These are phyloP conservation scores for Enteromius viviparus DNA, from an alignment of 2,797 vertebrate genomes.

Conservation along the genomic window DNA sequence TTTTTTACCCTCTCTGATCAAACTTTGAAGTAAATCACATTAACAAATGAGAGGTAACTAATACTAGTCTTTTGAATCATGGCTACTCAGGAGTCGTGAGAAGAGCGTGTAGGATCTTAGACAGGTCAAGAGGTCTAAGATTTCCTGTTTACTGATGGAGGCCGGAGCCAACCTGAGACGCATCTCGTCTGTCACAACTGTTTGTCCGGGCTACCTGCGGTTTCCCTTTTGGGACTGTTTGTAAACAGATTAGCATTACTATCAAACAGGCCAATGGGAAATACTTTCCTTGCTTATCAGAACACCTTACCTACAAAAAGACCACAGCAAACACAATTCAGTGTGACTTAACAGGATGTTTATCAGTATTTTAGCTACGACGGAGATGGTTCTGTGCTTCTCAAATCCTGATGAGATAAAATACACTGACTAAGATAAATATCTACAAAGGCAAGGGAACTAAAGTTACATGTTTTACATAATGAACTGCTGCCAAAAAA, in stretches of 20 bases:
- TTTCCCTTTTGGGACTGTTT: conserved; percentile 69
- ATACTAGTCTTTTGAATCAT: conserved; percentile 27
- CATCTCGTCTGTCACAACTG: conserved; percentile 73
- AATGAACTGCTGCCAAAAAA: neutral
- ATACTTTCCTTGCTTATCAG: conserved; percentile 34
- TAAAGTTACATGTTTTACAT: neutral
- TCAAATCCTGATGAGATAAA: conserved; percentile 4
- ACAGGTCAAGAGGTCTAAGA: conserved; percentile 52
- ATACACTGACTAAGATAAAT: conserved; percentile 7
- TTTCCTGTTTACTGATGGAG: conserved; percentile 67
- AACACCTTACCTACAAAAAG: conserved; percentile 27
- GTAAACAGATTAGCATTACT: conserved; percentile 73
- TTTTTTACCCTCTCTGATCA: conserved; percentile 6
- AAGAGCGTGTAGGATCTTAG: conserved; percentile 38
- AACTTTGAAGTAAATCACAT: neutral
- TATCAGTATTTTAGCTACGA: neutral
- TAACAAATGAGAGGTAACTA: conserved; percentile 34
- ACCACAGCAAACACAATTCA: neutral
- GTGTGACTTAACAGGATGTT: conserved; percentile 34
- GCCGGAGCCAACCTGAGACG: conserved; percentile 71
- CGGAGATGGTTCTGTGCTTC: neutral
- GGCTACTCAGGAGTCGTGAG: conserved; percentile 37
- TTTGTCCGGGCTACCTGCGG: conserved; percentile 65
- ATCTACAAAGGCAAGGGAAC: conserved; percentile 8
- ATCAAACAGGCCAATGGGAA: conserved; percentile 56